These are phyloP conservation scores for Bradypodion ventrale DNA, from an alignment of 2,797 vertebrate species.

Conservation along the genomic window DNA sequence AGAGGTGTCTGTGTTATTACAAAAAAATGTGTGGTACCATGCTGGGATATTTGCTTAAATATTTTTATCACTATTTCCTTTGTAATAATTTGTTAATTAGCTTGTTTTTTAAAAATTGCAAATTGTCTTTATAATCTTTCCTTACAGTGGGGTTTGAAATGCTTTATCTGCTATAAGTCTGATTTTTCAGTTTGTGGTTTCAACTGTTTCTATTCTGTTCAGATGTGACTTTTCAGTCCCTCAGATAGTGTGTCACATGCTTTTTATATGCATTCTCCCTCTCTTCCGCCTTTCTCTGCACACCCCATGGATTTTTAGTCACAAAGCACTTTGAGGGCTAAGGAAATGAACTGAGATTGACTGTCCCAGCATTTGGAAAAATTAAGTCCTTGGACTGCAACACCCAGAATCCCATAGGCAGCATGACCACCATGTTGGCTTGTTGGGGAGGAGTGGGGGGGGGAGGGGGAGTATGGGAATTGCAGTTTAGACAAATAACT, in stretches of 20 bases:
- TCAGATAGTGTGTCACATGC: neutral
- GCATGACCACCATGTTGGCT: too few species aligned
- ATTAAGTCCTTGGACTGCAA: too few species aligned
- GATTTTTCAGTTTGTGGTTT: neutral
- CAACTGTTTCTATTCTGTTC: too few species aligned
- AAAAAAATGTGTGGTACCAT: neutral
- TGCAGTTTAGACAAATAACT: too few species aligned
- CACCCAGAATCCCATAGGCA: too few species aligned
- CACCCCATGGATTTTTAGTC: neutral
- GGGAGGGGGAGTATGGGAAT: too few species aligned
- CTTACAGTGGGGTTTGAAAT: neutral
- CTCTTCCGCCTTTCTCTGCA: neutral
- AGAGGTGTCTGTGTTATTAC: neutral
- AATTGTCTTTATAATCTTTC: neutral
- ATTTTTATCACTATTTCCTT: conserved; percentile 4
- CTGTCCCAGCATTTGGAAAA: too few species aligned
- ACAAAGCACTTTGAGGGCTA: neutral
- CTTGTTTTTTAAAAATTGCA: neutral
- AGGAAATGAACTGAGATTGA: too few species aligned
- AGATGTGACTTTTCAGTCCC: neutral
- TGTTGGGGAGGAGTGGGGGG: too few species aligned
- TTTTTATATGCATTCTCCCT: neutral
- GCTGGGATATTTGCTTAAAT: neutral
- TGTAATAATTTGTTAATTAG: neutral
- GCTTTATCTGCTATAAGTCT: neutral